phyloP scores from a whole-genome alignment of 2,888 invertebrate species.

The Penaeus monodon region DNA sequence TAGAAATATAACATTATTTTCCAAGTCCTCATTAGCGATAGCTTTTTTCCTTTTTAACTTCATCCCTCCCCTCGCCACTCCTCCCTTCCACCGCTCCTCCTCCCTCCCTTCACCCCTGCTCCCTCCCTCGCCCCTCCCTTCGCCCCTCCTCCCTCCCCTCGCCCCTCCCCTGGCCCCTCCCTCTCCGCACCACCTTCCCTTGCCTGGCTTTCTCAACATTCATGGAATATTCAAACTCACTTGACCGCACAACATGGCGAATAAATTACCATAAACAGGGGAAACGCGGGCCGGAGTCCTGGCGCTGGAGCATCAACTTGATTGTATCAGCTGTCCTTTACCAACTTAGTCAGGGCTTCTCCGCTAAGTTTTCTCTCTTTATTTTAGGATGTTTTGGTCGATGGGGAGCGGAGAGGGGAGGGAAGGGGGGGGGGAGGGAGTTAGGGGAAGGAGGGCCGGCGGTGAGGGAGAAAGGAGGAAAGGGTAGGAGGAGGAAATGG shows the following conservation, averaged over 20 bases:
- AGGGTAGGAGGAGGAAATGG: background rate
- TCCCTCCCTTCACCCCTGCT: background rate
- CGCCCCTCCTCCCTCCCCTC: background rate
- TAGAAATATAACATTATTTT: too few relatives aligned
- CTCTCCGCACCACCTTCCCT: background rate
- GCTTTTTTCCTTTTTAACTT: too few relatives aligned
- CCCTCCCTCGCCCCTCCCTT: background rate
- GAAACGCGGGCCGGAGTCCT: conserved; percentile 37
- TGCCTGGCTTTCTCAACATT: conserved; percentile 43
- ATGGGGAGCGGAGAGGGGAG: background rate
- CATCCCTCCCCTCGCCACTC: background rate
- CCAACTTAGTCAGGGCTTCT: conserved; percentile 27
- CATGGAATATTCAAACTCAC: conserved; percentile 58
- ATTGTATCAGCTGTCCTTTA: conserved; percentile 52
- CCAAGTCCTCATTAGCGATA: too few relatives aligned
- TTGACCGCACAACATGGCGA: conserved; percentile 56
- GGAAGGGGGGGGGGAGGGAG: background rate
- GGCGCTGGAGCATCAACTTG: conserved; percentile 31
- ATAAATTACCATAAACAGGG: conserved; percentile 56
- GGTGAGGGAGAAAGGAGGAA: background rate
- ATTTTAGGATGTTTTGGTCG: background rate
- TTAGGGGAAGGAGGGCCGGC: background rate
- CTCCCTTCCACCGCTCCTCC: background rate
- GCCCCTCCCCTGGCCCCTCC: background rate
- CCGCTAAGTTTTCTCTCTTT: too few relatives aligned